Conservation (phyloP, 2,888 invertebrate species). For the Cephus sareptanus region DNA sequence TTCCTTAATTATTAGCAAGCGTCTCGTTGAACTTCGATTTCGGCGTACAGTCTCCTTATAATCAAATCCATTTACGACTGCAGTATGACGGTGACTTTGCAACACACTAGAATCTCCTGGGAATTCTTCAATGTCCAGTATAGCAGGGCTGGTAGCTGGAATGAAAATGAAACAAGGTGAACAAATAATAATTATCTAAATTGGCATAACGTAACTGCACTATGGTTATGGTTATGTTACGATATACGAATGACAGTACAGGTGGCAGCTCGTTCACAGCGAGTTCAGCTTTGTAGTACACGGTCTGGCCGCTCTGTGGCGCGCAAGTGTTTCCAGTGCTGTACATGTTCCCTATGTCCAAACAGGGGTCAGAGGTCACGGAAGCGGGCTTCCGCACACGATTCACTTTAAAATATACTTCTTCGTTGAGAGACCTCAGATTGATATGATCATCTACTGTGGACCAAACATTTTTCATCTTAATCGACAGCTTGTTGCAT, state of each 20-base stretch:
- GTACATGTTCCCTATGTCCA: not conserved
- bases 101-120: conserved; percentile 3
- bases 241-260: not conserved
- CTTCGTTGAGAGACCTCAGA: not conserved
- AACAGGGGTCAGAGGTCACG: conserved; percentile 12
- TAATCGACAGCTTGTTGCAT: not conserved
- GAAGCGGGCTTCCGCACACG: not conserved
- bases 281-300: conserved; percentile 1
- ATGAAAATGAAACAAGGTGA: not conserved
- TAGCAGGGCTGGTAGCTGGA: conserved; percentile 8
- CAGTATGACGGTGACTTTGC: conserved; percentile 7
- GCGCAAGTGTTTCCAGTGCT: not conserved
- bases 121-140: conserved; percentile 7
- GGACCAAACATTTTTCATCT: not conserved
- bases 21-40: not conserved
- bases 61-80: not conserved
- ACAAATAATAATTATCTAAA: not conserved
- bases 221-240: not conserved
- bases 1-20: not conserved
- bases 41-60: not conserved
- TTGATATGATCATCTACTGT: not conserved
- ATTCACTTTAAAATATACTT: conserved; percentile 10
- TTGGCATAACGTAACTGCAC: not conserved
- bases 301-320: not conserved
- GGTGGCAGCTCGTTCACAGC: conserved; percentile 7